Conservation (phyloP, 1,140 invertebrate species). For the Drosophila pseudoananassae region DNA sequence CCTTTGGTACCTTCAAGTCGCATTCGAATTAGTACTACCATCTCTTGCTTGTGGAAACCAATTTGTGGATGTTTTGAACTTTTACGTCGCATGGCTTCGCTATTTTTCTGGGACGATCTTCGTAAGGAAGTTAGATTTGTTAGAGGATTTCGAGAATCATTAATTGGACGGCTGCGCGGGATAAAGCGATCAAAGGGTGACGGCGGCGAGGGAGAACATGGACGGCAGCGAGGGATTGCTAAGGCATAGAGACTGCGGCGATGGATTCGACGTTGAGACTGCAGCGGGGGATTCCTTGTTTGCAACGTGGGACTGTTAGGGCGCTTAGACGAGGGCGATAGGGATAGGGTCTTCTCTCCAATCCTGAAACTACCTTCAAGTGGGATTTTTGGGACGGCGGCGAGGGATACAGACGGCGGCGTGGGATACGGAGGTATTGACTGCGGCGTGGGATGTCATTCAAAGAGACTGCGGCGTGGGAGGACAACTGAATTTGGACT, state of each 20-base stretch:
- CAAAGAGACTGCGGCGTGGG: neutral
- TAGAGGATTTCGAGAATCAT: conserved; percentile 46
- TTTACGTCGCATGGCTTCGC: conserved; percentile 10
- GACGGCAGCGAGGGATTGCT: conserved; percentile 44
- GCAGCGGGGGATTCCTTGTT: conserved; percentile 28
- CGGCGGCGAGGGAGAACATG: conserved; percentile 25
- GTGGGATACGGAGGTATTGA: conserved; percentile 4
- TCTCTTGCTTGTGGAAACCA: neutral
- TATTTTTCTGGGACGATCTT: conserved; percentile 34
- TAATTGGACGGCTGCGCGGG: conserved; percentile 52
- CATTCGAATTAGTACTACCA: conserved; percentile 3
- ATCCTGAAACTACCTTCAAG: neutral
- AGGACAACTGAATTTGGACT: neutral
- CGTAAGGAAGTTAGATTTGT: conserved; percentile 49
- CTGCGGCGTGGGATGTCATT: conserved; percentile 40
- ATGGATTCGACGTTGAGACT: conserved; percentile 8
- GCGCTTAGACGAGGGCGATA: conserved; percentile 40
- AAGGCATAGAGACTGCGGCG: conserved; percentile 7
- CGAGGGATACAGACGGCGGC: conserved; percentile 15
- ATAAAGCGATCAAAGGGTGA: conserved; percentile 1
- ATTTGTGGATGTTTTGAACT: neutral
- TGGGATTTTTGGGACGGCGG: conserved; percentile 26
- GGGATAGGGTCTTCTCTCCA: conserved; percentile 14
- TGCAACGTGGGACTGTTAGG: conserved; percentile 48
- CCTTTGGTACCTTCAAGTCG: neutral